Evolutionary conservation across 1,140 invertebrate species (phyloP).

Genomic region (Diorhabda sublineata): DNA sequence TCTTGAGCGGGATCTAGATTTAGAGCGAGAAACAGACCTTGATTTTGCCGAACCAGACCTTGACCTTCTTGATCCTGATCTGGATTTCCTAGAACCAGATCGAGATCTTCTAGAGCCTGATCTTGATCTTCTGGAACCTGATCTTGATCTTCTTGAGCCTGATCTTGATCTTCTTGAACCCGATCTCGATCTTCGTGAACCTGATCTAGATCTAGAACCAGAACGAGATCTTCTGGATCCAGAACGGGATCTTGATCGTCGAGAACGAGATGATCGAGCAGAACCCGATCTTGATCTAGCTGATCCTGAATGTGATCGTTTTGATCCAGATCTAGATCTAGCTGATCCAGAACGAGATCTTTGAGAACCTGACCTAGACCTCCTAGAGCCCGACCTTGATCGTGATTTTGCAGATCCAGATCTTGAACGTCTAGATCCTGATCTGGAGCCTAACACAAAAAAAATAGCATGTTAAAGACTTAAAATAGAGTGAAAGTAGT

Average conservation of each 20-base stretch:
- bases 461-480: conserved; percentile 26
- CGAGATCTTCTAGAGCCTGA: conserved; percentile 20
- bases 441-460: conserved; percentile 36
- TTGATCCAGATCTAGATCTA: conserved; percentile 46
- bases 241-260: conserved; percentile 27
- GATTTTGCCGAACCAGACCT: conserved; percentile 28
- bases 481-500: conserved; percentile 23
- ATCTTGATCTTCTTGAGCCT: conserved; percentile 14
- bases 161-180: conserved; percentile 42
- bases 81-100: conserved; percentile 25
- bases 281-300: conserved; percentile 30
- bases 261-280: conserved; percentile 25
- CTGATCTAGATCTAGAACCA: conserved; percentile 31
- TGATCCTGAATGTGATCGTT: conserved; percentile 26
- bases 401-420: conserved; percentile 40
- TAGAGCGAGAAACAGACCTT: conserved; percentile 17
- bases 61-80: conserved; percentile 31
- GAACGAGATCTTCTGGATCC: conserved; percentile 11
- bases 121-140: conserved; percentile 21
- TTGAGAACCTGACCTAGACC: conserved; percentile 13
- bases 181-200: conserved; percentile 29
- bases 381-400: conserved; percentile 31
- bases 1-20: conserved; percentile 14
- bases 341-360: conserved; percentile 45
- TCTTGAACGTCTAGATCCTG: conserved; percentile 46